phyloP scores from a whole-genome alignment of 23 tunicate genomes.

The Oikopleura vanhoeffeni region DNA sequence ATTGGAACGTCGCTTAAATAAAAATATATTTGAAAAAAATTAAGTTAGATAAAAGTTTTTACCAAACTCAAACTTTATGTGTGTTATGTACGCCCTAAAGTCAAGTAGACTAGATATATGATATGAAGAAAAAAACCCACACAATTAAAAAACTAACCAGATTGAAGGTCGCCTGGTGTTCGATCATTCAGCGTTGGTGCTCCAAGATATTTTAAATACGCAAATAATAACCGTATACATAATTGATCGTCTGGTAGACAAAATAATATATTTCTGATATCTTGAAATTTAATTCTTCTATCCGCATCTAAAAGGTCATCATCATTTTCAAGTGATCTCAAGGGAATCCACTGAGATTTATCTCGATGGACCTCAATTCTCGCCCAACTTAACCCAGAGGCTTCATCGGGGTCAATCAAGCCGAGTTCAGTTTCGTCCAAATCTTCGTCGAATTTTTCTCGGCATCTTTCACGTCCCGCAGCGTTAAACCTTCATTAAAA shows the following conservation, averaged over 20 bases:
- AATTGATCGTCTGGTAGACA: constrained; percentile 14
- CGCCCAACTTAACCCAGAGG: constrained; percentile 4
- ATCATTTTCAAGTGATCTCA: not conserved
- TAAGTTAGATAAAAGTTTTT: too few relatives aligned
- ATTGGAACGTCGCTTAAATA: too few relatives aligned
- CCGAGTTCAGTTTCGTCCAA: not conserved
- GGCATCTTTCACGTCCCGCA: not conserved
- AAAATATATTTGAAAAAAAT: too few relatives aligned
- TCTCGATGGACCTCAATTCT: constrained; percentile 1
- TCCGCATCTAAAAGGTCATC: not conserved
- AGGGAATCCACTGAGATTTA: not conserved
- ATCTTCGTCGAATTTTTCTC: not conserved
- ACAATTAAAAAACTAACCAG: not conserved
- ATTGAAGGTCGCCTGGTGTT: not conserved
- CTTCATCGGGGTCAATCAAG: not conserved
- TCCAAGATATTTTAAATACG: not conserved
- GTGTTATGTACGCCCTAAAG: too few relatives aligned
- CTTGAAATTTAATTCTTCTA: not conserved
- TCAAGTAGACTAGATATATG: too few relatives aligned
- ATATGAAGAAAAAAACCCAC: too few relatives aligned
- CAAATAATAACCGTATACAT: not conserved
- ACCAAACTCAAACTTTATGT: too few relatives aligned
- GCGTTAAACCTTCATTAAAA: too few relatives aligned
- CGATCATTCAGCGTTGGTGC: not conserved
- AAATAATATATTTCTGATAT: not conserved